Evolutionary conservation across 2,797 vertebrate genomes (phyloP).

Genomic region (Pangasius krempfi): DNA sequence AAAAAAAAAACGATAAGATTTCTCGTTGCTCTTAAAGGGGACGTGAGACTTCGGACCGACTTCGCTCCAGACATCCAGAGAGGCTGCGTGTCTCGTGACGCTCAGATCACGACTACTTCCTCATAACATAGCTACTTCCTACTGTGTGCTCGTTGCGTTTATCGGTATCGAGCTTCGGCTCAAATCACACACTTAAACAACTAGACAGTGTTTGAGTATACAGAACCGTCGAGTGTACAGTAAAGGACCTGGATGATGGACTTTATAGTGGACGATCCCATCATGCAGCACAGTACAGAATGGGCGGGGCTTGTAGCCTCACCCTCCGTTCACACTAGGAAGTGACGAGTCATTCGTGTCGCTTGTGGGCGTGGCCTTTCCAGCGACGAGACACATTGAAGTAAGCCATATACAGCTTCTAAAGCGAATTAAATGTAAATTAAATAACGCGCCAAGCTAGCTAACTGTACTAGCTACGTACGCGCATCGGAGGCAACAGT

Average conservation of each 20-base stretch:
- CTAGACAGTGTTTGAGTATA: neutral
- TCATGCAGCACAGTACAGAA: neutral
- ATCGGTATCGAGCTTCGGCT: neutral
- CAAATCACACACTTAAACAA: neutral
- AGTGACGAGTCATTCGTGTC: neutral
- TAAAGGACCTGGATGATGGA: neutral
- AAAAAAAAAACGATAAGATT: neutral
- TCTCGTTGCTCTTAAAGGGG: neutral
- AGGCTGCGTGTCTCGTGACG: neutral
- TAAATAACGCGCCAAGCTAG: neutral
- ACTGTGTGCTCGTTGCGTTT: neutral
- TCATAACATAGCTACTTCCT: no score
- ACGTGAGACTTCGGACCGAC: neutral
- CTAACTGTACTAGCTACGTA: neutral
- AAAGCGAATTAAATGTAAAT: neutral
- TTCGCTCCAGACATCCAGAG: neutral
- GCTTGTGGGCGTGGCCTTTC: neutral
- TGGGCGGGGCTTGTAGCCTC: neutral
- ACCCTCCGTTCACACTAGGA: neutral
- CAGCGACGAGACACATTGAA: neutral
- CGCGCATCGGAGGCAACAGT: neutral
- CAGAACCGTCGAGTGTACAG: neutral
- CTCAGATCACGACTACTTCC: neutral
- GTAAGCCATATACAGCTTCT: neutral
- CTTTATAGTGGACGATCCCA: neutral